A percentile compares a stretch with the other conserved stretches of the same genome.
These are phyloP conservation scores for Meloidogyne exigua DNA, from an alignment of 1,140 invertebrate genomes.

Conservation along the genomic window DNA sequence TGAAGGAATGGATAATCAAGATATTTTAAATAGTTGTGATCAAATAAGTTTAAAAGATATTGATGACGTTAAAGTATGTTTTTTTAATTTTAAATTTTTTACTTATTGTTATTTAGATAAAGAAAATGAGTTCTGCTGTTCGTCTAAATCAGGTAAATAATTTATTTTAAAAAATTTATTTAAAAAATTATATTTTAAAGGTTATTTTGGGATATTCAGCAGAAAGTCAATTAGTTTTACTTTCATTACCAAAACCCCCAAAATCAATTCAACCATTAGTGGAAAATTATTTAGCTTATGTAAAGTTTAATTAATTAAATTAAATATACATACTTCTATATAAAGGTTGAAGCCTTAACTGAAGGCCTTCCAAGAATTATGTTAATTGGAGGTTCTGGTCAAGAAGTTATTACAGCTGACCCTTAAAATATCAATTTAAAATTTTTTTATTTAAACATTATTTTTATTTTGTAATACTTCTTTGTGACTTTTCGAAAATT, in stretches of 20 bases:
- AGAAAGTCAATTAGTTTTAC: conserved; percentile 91
- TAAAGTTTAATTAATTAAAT: too few relatives aligned
- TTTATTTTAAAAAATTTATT: not conserved
- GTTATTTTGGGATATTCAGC: conserved; percentile 92
- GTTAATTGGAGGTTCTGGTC: conserved; percentile 92
- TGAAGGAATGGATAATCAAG: conserved; percentile 37
- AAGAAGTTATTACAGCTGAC: conserved; percentile 98
- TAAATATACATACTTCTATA: too few relatives aligned
- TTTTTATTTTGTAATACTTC: too few relatives aligned
- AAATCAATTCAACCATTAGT: too few relatives aligned
- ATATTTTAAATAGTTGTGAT: conserved; percentile 47
- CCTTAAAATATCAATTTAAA: conserved; percentile 70
- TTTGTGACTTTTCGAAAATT: too few relatives aligned
- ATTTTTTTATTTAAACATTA: too few relatives aligned
- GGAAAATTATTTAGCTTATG: too few relatives aligned
- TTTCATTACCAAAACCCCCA: conserved; percentile 94
- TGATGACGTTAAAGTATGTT: conserved; percentile 45
- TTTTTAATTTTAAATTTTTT: not conserved
- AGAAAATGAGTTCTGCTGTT: conserved; percentile 94
- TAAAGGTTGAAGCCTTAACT: too few relatives aligned
- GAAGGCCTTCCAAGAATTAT: conserved; percentile 84
- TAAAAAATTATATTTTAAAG: conserved; percentile 74
- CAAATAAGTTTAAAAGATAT: conserved; percentile 50
- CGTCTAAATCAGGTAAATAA: conserved; percentile 82
- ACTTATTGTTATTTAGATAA: conserved; percentile 38